Evolutionary conservation across 37 sponge, comb jelly and placozoan genomes (phyloP).

Genomic region (Aphrocallistes beatrix): DNA sequence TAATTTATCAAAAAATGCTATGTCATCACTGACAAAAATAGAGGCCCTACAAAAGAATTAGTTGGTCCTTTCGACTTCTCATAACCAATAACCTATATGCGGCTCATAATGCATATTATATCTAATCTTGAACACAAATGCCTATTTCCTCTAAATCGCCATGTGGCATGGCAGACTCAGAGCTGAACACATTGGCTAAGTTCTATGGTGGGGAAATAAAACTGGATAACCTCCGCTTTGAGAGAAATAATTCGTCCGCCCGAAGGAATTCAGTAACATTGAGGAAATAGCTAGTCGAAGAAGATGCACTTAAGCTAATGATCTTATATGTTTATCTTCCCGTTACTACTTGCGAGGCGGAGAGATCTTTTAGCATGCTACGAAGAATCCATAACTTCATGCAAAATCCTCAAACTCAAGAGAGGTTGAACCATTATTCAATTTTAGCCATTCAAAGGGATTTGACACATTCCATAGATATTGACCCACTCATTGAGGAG

Average conservation of each 20-base stretch:
- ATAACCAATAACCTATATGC: too few relatives aligned
- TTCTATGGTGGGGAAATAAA: neutral
- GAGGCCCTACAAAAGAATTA: too few relatives aligned
- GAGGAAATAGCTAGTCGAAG: neutral
- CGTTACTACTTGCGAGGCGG: neutral
- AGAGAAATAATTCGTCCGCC: neutral
- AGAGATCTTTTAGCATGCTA: neutral
- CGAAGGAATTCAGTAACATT: neutral
- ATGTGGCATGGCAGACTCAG: neutral
- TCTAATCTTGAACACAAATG: neutral
- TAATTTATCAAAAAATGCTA: too few relatives aligned
- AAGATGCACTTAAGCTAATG: neutral
- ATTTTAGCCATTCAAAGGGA: neutral
- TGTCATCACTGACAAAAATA: too few relatives aligned
- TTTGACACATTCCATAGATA: neutral
- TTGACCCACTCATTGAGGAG: neutral
- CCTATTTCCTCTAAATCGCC: neutral
- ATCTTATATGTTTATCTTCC: neutral
- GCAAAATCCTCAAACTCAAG: neutral
- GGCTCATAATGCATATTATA: too few relatives aligned
- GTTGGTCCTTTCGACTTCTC: too few relatives aligned
- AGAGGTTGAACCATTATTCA: neutral
- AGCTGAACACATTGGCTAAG: neutral
- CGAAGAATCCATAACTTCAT: neutral
- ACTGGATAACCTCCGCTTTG: neutral